A percentile compares a stretch with the other conserved stretches of the same genome.
phyloP scores from a whole-genome alignment of 2,888 invertebrate species.

The Gymnocheta viridis region DNA sequence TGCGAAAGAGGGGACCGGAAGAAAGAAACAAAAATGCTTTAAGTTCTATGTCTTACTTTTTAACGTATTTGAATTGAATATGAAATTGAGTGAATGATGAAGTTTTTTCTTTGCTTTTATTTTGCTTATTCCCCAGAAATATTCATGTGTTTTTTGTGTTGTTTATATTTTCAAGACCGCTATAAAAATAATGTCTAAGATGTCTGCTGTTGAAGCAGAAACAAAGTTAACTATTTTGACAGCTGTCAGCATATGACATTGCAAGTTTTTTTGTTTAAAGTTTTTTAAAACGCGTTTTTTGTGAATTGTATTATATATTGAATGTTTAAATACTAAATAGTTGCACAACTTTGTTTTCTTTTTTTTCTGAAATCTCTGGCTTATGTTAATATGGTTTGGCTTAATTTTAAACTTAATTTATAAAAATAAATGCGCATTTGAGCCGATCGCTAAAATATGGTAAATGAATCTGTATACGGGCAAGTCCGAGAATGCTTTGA shows the following conservation, averaged over 20 bases:
- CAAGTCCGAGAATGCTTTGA: too few species aligned
- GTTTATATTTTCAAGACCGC: constrained; percentile 10
- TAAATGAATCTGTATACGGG: too few species aligned
- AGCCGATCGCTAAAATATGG: too few species aligned
- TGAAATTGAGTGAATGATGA: constrained; percentile 27
- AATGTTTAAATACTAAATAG: not conserved
- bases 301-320: not conserved
- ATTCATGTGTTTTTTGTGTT: constrained; percentile 21
- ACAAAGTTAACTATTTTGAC: constrained; percentile 67
- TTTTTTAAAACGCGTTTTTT: not conserved
- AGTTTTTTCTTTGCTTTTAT: not conserved
- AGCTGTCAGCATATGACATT: constrained; percentile 66
- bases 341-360: not conserved
- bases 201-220: constrained; percentile 37
- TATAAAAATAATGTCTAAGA: constrained; percentile 51
- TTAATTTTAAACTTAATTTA: too few species aligned
- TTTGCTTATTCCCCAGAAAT: constrained; percentile 16
- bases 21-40: not conserved
- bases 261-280: constrained; percentile 32
- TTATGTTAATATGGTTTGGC: too few species aligned
- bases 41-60: constrained; percentile 23
- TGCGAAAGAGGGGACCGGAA: not conserved
- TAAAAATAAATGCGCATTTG: too few species aligned
- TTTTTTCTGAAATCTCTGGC: too few species aligned
- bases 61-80: constrained; percentile 25